phyloP scores from a whole-genome alignment of 2,888 invertebrate genomes.

The Agriopis leucophaearia region DNA sequence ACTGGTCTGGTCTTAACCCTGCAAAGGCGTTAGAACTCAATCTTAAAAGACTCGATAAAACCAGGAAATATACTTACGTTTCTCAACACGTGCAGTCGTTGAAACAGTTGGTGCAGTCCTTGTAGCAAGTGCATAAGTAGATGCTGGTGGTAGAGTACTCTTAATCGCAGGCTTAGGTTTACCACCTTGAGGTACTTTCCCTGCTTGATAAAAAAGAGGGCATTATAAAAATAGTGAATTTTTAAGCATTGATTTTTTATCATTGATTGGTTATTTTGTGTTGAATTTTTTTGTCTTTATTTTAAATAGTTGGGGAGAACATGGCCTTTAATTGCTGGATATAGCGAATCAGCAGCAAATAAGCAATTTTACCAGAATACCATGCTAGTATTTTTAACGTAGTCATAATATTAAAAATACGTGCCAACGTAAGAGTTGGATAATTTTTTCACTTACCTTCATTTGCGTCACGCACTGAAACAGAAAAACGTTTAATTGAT shows the following conservation, averaged over 20 bases:
- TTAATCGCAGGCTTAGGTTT: neutral
- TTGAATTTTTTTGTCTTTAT: too few relatives aligned
- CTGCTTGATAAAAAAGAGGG: neutral
- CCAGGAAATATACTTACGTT: slow-evolving; percentile 1
- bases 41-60: too few relatives aligned
- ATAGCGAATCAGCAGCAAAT: too few relatives aligned
- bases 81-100: neutral
- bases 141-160: neutral
- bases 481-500: neutral
- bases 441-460: slow-evolving; percentile 4
- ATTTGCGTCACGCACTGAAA: neutral
- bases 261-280: too few relatives aligned
- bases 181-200: neutral
- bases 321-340: too few relatives aligned
- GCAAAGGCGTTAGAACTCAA: neutral
- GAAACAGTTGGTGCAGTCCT: neutral
- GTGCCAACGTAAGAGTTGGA: neutral
- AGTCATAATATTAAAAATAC: neutral
- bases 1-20: neutral
- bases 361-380: neutral
- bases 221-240: neutral
- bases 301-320: too few relatives aligned
- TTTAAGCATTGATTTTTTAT: too few relatives aligned
- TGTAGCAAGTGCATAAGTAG: neutral
- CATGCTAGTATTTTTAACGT: neutral